Evolutionary conservation across 2,113 vertebrate genomes (phyloP).

Genomic region (Progne subis): DNA sequence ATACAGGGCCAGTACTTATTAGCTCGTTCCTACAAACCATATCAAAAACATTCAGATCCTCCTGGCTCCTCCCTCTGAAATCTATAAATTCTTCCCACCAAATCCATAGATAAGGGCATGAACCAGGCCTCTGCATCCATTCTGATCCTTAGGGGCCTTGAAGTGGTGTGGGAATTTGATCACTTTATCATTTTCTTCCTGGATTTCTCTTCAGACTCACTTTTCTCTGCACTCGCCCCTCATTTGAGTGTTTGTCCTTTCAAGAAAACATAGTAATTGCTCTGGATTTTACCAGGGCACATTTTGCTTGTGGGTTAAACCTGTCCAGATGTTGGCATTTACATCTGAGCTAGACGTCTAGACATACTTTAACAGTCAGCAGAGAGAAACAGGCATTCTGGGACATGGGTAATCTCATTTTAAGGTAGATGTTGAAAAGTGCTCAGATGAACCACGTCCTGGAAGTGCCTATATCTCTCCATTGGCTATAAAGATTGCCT

Average conservation of each 20-base stretch:
- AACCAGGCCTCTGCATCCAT: not conserved
- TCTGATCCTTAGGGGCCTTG: not conserved
- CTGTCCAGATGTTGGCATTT: constrained; percentile 65
- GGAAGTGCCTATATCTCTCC: constrained; percentile 21
- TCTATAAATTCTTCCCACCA: constrained; percentile 29
- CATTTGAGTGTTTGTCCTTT: not conserved
- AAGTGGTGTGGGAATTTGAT: not conserved
- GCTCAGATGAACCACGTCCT: constrained; percentile 9
- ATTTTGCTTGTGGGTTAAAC: constrained; percentile 36
- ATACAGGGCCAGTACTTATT: not conserved
- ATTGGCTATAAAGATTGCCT: constrained; percentile 47
- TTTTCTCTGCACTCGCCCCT: not conserved
- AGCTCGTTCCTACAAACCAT: not conserved
- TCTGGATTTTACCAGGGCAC: constrained; percentile 32
- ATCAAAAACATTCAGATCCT: constrained; percentile 22
- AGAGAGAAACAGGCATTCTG: constrained; percentile 33
- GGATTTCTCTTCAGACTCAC: not conserved
- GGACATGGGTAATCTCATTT: constrained; percentile 30
- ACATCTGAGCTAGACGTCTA: constrained; percentile 64
- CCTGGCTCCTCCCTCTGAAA: constrained; percentile 2
- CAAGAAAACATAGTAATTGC: not conserved
- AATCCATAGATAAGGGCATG: constrained; percentile 27
- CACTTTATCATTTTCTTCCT: not conserved
- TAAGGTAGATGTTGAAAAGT: constrained; percentile 47
- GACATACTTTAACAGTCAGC: constrained; percentile 35